phyloP scores from a whole-genome alignment of 2,888 invertebrate species.

The Lampropteryx suffumata region DNA sequence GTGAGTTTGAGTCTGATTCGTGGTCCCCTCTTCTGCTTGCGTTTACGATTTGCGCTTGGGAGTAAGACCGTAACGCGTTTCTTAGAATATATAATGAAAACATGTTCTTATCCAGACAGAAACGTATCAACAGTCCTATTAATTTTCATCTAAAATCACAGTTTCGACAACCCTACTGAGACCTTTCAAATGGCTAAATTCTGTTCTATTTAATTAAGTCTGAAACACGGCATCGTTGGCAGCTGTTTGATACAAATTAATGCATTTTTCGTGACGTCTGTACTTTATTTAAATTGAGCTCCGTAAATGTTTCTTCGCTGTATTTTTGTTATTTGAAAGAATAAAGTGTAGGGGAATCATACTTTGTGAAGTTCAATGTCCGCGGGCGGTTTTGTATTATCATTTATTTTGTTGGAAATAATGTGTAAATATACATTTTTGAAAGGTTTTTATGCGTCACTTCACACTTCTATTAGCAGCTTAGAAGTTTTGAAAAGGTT shows the following conservation, averaged over 20 bases:
- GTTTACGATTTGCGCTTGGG: too few species aligned
- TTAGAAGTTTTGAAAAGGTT: slow-evolving; percentile 13
- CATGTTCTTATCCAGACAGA: too few species aligned
- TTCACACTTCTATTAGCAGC: not conserved
- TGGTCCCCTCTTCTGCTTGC: too few species aligned
- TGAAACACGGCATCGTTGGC: slow-evolving; percentile 11
- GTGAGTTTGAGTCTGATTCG: too few species aligned
- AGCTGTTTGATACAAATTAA: slow-evolving; percentile 24
- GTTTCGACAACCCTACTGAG: slow-evolving; percentile 1
- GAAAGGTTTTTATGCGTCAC: not conserved
- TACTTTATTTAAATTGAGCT: slow-evolving; percentile 17
- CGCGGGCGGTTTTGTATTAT: slow-evolving; percentile 12
- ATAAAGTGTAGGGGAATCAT: not conserved
- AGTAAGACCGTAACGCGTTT: too few species aligned
- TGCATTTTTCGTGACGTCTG: slow-evolving; percentile 19
- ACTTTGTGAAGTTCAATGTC: slow-evolving; percentile 9
- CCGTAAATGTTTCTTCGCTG: slow-evolving; percentile 6
- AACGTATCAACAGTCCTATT: too few species aligned
- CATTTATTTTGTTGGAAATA: slow-evolving; percentile 6
- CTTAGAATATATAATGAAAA: too few species aligned
- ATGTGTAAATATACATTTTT: slow-evolving; percentile 5
- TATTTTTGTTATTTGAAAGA: slow-evolving; percentile 6
- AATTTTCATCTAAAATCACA: not conserved
- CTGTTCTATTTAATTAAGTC: slow-evolving; percentile 18
- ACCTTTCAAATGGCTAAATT: slow-evolving; percentile 8